Base-by-base conservation (phyloP, 2,797 vertebrate genomes). In the Megaceryle alcyon region DNA sequence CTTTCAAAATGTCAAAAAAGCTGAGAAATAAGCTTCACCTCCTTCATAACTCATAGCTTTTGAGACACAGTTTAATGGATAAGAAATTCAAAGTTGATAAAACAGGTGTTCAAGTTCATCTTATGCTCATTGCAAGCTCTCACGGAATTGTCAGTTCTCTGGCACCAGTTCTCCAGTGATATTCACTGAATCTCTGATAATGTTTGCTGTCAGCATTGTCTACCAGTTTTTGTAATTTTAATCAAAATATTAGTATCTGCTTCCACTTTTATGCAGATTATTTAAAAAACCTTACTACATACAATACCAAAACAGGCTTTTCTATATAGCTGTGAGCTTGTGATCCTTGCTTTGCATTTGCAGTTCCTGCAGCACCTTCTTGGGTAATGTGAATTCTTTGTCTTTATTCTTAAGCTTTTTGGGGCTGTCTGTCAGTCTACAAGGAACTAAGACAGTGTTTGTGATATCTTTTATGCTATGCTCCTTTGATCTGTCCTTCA, bases 241-340 rank as follows among this genome's bases (percentile, higher is more conserved):
- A 71, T 90, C 48, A 56, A 23, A 41, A n/a, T 61, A 49, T 51
- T 91, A 41, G 9, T 61, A 53, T 54, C 23, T 76, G 4, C 19
- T 92, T 94, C 41, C n/a, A 9, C 48, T 93, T 84, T 59, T 66
- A 29, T 37, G 21, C 33, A 35, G 44, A 68, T 19, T 68, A 71
- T 79, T 93, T 65, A 5, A 69, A 86, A 88, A 72, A 19, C 18
- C 37, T 81, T 33, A 13, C 43, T 33, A 12, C 9, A 49, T 31
- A 56, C 12, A 5, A 17, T 19, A n/a, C 35, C 41, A 89, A 14
- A 89, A 14, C 26, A 79, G 35, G 26, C 18, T 82, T 81, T 81
- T 49, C 63, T 76, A 1, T 61, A 14, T 17, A 15, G 7, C 26
- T 44, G 10, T 54, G 39, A 70, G 14, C 64, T 85, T 2, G 7